Base-by-base conservation (phyloP, 2,797 vertebrate species). In the Acrocephalus scirpaceus region DNA sequence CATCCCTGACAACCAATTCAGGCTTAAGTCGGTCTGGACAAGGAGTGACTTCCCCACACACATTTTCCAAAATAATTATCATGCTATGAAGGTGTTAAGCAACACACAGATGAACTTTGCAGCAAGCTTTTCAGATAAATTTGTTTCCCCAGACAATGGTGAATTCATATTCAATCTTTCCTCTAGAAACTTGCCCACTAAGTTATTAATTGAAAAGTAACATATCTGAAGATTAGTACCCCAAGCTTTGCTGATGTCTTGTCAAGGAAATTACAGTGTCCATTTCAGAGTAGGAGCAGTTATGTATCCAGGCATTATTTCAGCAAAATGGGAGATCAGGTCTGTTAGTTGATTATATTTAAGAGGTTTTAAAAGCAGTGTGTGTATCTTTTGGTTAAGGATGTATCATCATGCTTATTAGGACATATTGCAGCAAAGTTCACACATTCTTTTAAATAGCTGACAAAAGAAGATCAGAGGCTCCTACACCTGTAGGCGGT, bases 391-490 rank as follows among this genome's bases (percentile, higher is more conserved):
- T 65, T 65, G 45, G 11, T 79, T 85, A 69, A 86, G 54, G 60
- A 27, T 66, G 40, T 42, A 48, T 51, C 65, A 75, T 64, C 53
- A 5, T 70, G 16, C 34, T 69, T 79, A 70, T 40, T n/a, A 67
- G 48, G 66, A 72, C 11, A 34, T 16, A 76, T 27, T 92, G 48
- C 71, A 92, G 8, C 45, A 81, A 75, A 88, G 48, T 73, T 84
- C n/a, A 45, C 13, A 57, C 15, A 50, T 53, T 71, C 44, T 71
- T 86, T 95, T 85, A 48, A 85, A 73, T 32, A 70, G 62, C 44
- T 32, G 27, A 67, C 30, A 82, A 81, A 73, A 75, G 47, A 90
- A 86, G 79, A 94, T 93, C 88, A 95, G 80, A 94, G 79, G 44
- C 36, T 86, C 66, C 61, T 69, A 69, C 5, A 86, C 66, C 70